Base-by-base conservation (phyloP, 2,113 vertebrate genomes). In the Panurus biarmicus region DNA sequence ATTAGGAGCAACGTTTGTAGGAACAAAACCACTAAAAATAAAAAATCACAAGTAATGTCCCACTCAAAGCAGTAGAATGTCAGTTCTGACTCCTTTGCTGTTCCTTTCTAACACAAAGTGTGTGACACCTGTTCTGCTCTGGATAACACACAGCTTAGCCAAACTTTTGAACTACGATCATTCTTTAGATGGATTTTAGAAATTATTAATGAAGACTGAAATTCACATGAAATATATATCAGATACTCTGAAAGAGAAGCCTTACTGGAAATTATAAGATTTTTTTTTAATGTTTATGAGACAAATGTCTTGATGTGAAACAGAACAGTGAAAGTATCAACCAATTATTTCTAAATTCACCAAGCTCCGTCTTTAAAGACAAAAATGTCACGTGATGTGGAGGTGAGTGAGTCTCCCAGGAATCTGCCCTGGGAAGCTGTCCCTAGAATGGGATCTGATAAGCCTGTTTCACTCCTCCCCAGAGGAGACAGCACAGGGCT, bases 351-450 rank as follows among this genome's bases (percentile, higher is more conserved):
- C 80, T 62, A 82, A 75, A 89, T 61, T 74, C 56, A 92, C 72
- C 42, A 79, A 91, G 61, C 96, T 94, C 76, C 94, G 71, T 29
- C 50, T 54, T 94, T 87, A 87, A 95, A 90, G 70, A 87, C 70
- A 96, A 94, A 97, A 94, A 96, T 75, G 64, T 83, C 60, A 92
- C 35, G 85, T 71, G n/a, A n/a, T n/a, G n/a, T n/a, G n/a, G n/a
- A n/a, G n/a, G n/a, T n/a, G n/a, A n/a, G n/a, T n/a, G n/a, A n/a
- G n/a, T n/a, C n/a, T n/a, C n/a, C n/a, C n/a, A n/a, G n/a, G n/a
- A n/a, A n/a, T n/a, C n/a, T n/a, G n/a, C n/a, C n/a, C n/a, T n/a
- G n/a, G n/a, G n/a, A n/a, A n/a, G n/a, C n/a, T n/a, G n/a, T n/a
- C n/a, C n/a, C n/a, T n/a, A n/a, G n/a, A n/a, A n/a, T n/a, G n/a